Evolutionary conservation across 2,888 invertebrate genomes (phyloP), one percentile per base, ranked within the genome.

Genomic region (Acleris holmiana): DNA sequence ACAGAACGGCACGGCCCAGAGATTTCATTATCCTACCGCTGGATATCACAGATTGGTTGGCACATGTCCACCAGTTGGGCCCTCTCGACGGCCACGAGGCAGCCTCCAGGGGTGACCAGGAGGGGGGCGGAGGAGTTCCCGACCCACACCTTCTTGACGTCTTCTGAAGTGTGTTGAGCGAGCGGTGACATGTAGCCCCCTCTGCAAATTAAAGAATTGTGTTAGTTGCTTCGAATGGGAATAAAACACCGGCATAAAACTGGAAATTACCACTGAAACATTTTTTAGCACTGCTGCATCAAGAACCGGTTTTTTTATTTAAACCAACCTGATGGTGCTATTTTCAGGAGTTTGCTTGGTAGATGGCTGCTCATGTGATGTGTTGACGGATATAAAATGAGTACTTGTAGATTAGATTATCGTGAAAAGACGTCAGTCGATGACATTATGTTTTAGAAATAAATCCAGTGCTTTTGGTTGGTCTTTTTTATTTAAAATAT

Each of bases 141-240:
- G 40, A 89, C 86, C 92, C 91, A 91, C n/a, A 91, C 91, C 67
- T 92, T 92, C 74, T 92, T 92, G 21, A 91, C 89, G 69, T 92
- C 91, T 18, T 87, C 87, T 0, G 84, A 70, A 55, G 74, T 73
- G 68, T 88, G 82, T 68, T 89, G 91, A 13, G 86, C 82, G 50
- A 85, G 68, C 3, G 91, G 89, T 0, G 88, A 86, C 85, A 91
- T 88, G 79, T 92, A 92, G 44, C 90, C 90, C 64, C 91, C 92
- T 73, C 92, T 92, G 88, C 18, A 86, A 89, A 56, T 41, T 49
- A 68, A 64, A 68, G 4, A 6, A 23, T 4, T 7, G 35, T 6
- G 18, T 21, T 21, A 53, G 18, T 5, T 18, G 47, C 17, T 19
- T 46, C 18, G 18, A 44, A 17, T 44, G 8, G 15, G 18, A 23